These are phyloP conservation scores for Mergus octosetaceus DNA, from an alignment of 2,797 vertebrate genomes.

Conservation along the genomic window DNA sequence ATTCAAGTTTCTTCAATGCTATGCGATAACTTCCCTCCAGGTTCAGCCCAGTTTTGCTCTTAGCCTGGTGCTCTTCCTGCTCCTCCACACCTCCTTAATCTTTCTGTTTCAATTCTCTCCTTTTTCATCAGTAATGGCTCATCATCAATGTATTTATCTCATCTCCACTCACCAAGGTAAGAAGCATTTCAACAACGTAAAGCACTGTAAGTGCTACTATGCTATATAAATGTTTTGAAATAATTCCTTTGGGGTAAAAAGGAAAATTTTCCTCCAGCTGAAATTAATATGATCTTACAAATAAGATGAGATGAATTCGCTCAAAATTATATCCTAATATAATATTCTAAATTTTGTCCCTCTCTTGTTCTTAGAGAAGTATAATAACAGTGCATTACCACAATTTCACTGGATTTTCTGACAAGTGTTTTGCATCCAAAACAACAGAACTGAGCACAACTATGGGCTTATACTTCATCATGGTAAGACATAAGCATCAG, in stretches of 20 bases:
- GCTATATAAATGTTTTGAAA: slow-evolving; percentile 19
- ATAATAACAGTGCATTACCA: neutral
- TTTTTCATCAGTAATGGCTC: neutral
- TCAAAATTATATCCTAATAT: neutral
- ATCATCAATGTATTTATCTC: neutral
- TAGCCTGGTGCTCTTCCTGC: neutral
- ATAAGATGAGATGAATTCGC: neutral
- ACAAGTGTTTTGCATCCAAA: neutral
- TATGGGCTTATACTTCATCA: neutral
- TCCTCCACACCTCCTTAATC: neutral
- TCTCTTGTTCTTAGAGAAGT: neutral
- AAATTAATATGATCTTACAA: slow-evolving; percentile 24
- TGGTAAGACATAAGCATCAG: neutral
- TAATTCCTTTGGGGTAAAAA: neutral
- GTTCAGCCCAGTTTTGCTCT: neutral
- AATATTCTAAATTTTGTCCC: neutral
- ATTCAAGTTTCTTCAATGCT: neutral
- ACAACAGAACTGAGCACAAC: neutral
- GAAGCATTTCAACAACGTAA: neutral
- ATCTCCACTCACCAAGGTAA: neutral
- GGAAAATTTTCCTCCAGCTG: neutral
- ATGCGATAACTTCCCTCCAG: neutral
- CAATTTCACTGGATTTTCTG: neutral
- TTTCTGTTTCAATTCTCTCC: neutral
- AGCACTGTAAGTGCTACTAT: neutral